Evolutionary conservation across 2,888 invertebrate genomes (phyloP).

Genomic region (Drosophila borealis): DNA sequence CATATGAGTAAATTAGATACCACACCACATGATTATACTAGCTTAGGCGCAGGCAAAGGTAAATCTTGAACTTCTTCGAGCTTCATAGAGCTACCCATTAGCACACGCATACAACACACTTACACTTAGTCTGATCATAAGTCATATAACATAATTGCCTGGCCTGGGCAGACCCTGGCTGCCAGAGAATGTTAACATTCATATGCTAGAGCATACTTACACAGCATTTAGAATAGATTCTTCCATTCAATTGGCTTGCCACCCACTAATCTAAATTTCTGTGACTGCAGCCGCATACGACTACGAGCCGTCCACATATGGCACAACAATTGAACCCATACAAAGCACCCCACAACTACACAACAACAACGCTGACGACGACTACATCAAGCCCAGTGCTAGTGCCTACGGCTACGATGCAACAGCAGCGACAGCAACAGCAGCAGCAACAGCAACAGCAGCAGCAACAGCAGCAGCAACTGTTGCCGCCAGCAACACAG

Average conservation of each 20-base stretch:
- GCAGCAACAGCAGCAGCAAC: conserved; percentile 32
- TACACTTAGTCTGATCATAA: background rate
- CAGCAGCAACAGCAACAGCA: conserved; percentile 30
- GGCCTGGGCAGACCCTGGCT: too few species aligned
- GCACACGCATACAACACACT: conserved; percentile 11
- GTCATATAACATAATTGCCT: too few species aligned
- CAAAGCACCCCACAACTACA: conserved; percentile 74
- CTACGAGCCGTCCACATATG: conserved; percentile 84
- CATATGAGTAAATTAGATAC: conserved; percentile 84
- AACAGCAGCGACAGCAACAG: conserved; percentile 31
- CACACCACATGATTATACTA: conserved; percentile 81
- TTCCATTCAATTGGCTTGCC: conserved; percentile 57
- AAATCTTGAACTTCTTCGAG: conserved; percentile 47
- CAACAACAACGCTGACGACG: conserved; percentile 66
- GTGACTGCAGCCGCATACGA: conserved; percentile 83
- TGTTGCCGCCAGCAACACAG: conserved; percentile 37
- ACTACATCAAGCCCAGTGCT: conserved; percentile 63
- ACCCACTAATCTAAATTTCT: conserved; percentile 72
- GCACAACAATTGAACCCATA: conserved; percentile 79
- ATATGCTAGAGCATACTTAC: background rate
- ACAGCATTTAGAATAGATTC: conserved; percentile 6
- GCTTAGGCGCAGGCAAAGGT: conserved; percentile 83
- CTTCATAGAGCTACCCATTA: background rate
- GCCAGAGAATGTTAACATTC: background rate
- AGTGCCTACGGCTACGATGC: conserved; percentile 66